Base-by-base conservation (phyloP, 2,113 vertebrate species). In the Cephalopholis sonnerati region DNA sequence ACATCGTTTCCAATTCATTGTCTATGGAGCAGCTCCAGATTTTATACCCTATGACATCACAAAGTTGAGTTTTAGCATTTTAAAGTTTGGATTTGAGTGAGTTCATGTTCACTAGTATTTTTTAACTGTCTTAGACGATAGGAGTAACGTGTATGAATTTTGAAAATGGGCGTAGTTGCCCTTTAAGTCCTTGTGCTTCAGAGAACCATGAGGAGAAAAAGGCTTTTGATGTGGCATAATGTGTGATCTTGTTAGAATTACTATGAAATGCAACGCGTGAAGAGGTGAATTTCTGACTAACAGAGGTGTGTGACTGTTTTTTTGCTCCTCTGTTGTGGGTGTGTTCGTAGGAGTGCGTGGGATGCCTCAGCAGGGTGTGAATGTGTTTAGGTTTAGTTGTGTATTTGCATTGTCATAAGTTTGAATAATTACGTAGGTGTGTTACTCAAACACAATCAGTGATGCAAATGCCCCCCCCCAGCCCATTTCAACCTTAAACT, bases 291-390 rank as follows among this genome's bases (percentile, higher is more conserved):
- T 63, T 50, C 1, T 64, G 5, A n/a, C 8, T 46, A 16, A 24
- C n/a, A 25, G 18, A 51, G 8, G 68, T 58, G 74, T 67, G 54
- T 27, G 32, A 24, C 44, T 69, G 44, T 46, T 12, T 18, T 51
- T 3, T 27, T 50, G 9, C 3, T 27, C 58, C 12, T 79, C 11
- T 58, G 27, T 78, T 46, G 39, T 81, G 85, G 85, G 78, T 39
- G 87, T 87, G 71, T 64, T 44, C 3, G 12, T 39, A 57, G 61
- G 77, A 83, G 85, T 81, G 75, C 9, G 44, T 80, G 18, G 68
- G 66, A 93, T 94, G 53, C 91, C 90, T 89, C 3, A 39, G 77
- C 53, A 66, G 89, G 92, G 93, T 78, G 94, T 92, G 93, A 32
- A 18, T 67, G 50, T 79, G 54, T 90, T 66, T 25, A 67, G 36